phyloP scores from a whole-genome alignment of 2,113 vertebrate genomes.

The Coryphaenoides rupestris region DNA sequence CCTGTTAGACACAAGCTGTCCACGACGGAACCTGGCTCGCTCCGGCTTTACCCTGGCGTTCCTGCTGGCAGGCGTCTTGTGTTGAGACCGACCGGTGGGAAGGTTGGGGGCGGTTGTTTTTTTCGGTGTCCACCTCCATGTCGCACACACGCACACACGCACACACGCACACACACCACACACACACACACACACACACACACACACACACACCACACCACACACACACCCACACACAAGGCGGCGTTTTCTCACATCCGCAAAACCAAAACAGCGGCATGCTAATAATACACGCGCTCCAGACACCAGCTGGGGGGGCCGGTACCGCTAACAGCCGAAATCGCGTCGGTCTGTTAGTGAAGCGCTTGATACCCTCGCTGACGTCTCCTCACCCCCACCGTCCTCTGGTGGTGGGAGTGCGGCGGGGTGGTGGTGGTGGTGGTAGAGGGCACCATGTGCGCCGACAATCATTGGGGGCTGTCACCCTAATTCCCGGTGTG shows the following conservation, averaged over 20 bases:
- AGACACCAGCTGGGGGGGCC: constrained; percentile 54
- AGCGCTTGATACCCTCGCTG: constrained; percentile 37
- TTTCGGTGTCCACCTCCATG: constrained; percentile 44
- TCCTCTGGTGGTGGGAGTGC: constrained; percentile 3
- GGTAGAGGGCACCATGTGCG: constrained; percentile 40
- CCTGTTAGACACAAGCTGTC: constrained; percentile 68
- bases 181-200: too few relatives aligned
- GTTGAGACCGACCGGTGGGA: constrained; percentile 1
- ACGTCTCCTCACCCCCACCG: background rate
- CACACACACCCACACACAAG: too few relatives aligned
- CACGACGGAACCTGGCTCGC: constrained; percentile 54
- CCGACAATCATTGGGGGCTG: constrained; percentile 30
- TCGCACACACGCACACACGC: constrained; percentile 53
- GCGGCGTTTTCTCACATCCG: constrained; percentile 49
- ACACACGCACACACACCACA: too few relatives aligned
- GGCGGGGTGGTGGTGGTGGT: too few relatives aligned
- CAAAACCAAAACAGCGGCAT: constrained; percentile 54
- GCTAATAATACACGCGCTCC: constrained; percentile 35
- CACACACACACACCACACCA: too few relatives aligned
- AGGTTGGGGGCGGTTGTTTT: background rate
- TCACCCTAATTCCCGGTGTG: constrained; percentile 26
- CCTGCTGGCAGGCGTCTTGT: constrained; percentile 57
- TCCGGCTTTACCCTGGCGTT: constrained; percentile 39
- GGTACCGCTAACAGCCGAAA: constrained; percentile 55
- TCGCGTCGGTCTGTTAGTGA: constrained; percentile 49